A percentile compares a stretch with the other conserved stretches of the same genome.
Conservation (phyloP, 1,140 invertebrate genomes). For the Caerostris extrusa region DNA sequence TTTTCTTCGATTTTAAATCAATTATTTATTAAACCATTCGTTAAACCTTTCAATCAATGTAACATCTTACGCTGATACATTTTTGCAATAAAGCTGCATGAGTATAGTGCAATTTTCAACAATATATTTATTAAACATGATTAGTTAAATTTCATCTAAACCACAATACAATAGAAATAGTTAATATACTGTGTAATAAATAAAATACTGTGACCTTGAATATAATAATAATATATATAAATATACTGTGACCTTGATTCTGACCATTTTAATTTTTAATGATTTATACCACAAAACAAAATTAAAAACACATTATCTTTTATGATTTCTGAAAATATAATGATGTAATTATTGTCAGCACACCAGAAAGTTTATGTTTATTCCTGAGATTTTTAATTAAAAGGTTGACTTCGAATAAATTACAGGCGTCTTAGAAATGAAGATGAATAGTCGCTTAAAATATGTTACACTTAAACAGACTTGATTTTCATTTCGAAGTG, state of each 20-base stretch:
- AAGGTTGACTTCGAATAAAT: constrained; percentile 7
- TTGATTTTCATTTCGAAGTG: background rate
- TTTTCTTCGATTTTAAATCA: too few relatives aligned
- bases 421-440: background rate
- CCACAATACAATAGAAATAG: too few relatives aligned
- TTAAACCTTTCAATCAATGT: too few relatives aligned
- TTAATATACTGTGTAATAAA: too few relatives aligned
- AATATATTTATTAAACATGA: too few relatives aligned
- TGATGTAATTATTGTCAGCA: background rate
- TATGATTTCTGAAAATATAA: background rate
- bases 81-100: too few relatives aligned
- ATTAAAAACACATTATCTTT: constrained; percentile 32
- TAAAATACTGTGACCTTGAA: too few relatives aligned
- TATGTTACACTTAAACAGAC: background rate
- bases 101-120: too few relatives aligned
- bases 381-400: constrained; percentile 23
- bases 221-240: background rate
- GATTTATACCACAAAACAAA: background rate
- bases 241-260: background rate
- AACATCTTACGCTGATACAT: too few relatives aligned
- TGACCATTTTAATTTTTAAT: background rate
- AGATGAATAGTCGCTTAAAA: constrained; percentile 18
- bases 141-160: too few relatives aligned
- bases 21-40: too few relatives aligned
- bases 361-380: background rate